Evolutionary conservation across 2,888 invertebrate genomes (phyloP), one percentile per base, ranked within the genome.

Genomic region (Dryobota labecula): DNA sequence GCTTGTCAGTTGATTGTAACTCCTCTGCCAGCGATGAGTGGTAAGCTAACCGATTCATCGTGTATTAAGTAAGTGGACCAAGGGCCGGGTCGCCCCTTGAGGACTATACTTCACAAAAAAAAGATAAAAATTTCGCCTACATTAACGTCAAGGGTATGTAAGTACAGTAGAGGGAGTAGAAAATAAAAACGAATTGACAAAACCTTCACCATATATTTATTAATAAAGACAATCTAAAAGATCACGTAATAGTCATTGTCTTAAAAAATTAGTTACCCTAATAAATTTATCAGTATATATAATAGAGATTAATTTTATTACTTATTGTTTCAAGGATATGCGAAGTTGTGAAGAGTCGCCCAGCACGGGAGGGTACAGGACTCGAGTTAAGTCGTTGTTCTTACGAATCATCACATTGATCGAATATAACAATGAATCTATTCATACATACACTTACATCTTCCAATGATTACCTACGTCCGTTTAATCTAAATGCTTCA

Each of bases 161-260:
- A 45, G 20, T 27, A 30, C 5, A 24, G 18, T 27, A 20, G 18
- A 24, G 53, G 62, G 64, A 69, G 63, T 67, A 80, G 27, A 92
- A 93, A 93, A 95, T 92, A 92, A 94, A 94, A 94, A 93, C 92
- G 88, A 94, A 87, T 93, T 91, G 93, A 94, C 94, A 94, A 96
- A 95, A 96, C 95, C 94, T 96, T 95, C 95, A 95, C 95, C 96
- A 95, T 95, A 95, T 95, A 95, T 96, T 96, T 95, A 96, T 95
- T 95, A 95, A 96, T 96, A 96, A 96, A 96, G 95, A 96, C 96
- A 96, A 95, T 96, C 96, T 96, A 96, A 96, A 96, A 96, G 96
- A 95, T 96, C 96, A 96, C 95, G 93, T 95, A 95, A 94, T 94
- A 95, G 95, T 95, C 95, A 95, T 94, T 95, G 94, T 93, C 96